Evolutionary conservation across 2,797 vertebrate species (phyloP), one percentile per base, ranked within the genome.

Genomic region (Alfaro cultratus): DNA sequence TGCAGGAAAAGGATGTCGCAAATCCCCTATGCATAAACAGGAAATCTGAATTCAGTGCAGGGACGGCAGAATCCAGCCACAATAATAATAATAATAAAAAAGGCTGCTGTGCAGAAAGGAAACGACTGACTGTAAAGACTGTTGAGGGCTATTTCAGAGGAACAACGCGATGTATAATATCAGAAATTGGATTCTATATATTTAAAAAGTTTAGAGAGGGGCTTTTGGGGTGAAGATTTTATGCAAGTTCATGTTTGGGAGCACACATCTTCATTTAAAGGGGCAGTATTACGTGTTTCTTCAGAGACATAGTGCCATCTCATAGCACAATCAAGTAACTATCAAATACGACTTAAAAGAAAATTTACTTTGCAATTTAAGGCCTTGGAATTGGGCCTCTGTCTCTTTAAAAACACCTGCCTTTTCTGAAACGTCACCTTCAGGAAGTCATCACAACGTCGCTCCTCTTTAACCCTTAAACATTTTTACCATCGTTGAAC

Each of bases 1-100:
- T 74, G 49, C 46, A 47, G 55, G 16, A 1, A 18, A 39, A 41
- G 64, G 53, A 57, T 21, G 3, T 46, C 47, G 39, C 53, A 49
- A 60, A 68, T 57, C 79, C 72, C 55, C 41, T 4, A 2, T 62
- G 76, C 16, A 36, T 41, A 29, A 39, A 74, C 29, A 45, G 73
- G 46, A 29, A 68, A 64, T 78, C 60, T 53, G 18, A 74, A 80
- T 84, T 75, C 72, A 72, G 29, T 45, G 68, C 8, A 68, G 43
- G 46, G 57, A 53, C 10, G 10, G 5, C 73, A 76, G 11, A 36
- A 47, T 77, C 60, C 45, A n/a, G 13, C 55, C 55, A 47, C 43
- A 81, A 47, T 53, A 49, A 60, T 45, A 46, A 15, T 57, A 29
- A 15, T 29, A 36, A 16, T 12, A 39, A 67, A 67, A 39, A 39